These are phyloP conservation scores for Xiphorhynchus elegans DNA, from an alignment of 2,113 vertebrate genomes.

Conservation along the genomic window DNA sequence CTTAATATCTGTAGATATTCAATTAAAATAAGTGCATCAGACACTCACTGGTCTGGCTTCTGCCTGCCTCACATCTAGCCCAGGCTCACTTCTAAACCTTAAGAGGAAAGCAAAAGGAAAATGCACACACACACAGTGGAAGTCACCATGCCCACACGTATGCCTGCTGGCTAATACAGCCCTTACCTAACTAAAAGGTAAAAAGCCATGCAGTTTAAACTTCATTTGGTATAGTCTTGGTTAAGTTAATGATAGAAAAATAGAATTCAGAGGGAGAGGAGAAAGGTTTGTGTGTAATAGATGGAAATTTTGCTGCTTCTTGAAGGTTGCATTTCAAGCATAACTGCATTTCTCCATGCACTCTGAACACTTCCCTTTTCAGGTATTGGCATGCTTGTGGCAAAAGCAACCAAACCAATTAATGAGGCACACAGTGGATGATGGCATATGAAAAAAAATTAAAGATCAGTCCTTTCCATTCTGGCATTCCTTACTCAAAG, in stretches of 20 bases:
- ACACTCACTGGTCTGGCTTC: slow-evolving; percentile 24
- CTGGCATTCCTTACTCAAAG: slow-evolving; percentile 10
- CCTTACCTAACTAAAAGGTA: not conserved
- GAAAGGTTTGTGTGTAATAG: not conserved
- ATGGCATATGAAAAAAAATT: not conserved
- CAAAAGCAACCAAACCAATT: slow-evolving; percentile 33
- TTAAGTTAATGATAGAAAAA: not conserved
- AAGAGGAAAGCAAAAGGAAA: not conserved
- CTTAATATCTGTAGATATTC: slow-evolving; percentile 23
- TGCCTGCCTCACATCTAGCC: not conserved
- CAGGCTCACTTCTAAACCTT: not conserved
- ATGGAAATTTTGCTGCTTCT: not conserved
- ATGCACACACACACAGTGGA: accelerated
- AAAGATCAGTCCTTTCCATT: not conserved
- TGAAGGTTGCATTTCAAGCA: not conserved
- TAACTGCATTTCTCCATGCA: not conserved
- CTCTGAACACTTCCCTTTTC: not conserved
- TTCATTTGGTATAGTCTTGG: not conserved
- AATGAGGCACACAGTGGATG: slow-evolving; percentile 58
- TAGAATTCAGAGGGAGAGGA: not conserved
- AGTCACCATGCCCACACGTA: not conserved
- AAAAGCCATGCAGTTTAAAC: not conserved
- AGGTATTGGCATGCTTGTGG: not conserved
- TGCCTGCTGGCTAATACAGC: not conserved
- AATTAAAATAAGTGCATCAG: slow-evolving; percentile 24